These are phyloP conservation scores for Stichopus chloronotus DNA, from an alignment of 35 echinoderm and acorn worm genomes.

Conservation along the genomic window DNA sequence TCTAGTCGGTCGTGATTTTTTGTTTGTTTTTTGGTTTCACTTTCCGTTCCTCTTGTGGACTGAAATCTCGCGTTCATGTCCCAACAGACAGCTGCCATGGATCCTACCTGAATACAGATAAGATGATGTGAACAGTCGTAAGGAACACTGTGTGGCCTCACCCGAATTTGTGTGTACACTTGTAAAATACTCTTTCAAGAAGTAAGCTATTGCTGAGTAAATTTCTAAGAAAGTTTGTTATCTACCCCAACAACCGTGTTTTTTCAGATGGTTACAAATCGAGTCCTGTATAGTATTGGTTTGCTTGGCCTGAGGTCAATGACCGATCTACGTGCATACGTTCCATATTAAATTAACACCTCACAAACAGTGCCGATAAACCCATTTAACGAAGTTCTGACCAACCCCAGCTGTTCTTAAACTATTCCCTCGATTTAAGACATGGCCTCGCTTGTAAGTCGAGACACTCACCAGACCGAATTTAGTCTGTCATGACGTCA, in stretches of 20 bases:
- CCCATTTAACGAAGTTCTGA: constrained; percentile 2
- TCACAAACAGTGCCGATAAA: background rate
- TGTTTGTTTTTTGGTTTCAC: too few species aligned
- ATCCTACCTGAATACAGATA: too few species aligned
- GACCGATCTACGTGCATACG: constrained; percentile 15
- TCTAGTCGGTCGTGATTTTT: too few species aligned
- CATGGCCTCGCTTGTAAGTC: background rate
- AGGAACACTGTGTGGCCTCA: too few species aligned
- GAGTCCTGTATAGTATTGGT: background rate
- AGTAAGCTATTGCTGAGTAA: too few species aligned
- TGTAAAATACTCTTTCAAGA: too few species aligned
- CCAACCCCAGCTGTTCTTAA: constrained; percentile 9
- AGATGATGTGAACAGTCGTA: too few species aligned
- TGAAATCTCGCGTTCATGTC: too few species aligned
- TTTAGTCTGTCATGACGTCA: background rate
- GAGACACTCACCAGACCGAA: background rate
- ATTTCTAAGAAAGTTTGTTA: too few species aligned
- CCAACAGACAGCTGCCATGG: too few species aligned
- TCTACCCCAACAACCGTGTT: background rate
- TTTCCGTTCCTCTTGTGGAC: too few species aligned
- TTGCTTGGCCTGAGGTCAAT: background rate
- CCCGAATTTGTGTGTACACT: too few species aligned
- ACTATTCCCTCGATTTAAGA: background rate
- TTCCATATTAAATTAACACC: constrained; percentile 45
- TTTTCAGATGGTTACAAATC: background rate